Evolutionary conservation across 2,113 vertebrate genomes (phyloP).

Genomic region (Hassar affinis): DNA sequence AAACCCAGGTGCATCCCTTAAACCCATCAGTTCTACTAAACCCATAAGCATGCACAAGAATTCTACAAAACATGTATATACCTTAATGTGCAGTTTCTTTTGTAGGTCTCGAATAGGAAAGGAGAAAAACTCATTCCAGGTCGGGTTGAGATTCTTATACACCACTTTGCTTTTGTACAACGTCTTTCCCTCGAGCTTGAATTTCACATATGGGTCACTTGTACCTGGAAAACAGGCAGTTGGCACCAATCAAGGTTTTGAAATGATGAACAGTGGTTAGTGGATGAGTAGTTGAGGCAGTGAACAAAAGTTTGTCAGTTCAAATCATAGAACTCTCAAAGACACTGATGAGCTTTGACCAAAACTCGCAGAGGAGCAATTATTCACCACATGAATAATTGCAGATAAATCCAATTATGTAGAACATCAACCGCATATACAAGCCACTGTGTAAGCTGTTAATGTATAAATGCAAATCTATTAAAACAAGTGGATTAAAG

Average conservation of each 20-base stretch:
- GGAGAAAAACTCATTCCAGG: constrained; percentile 91
- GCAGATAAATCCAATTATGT: neutral
- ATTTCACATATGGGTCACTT: constrained; percentile 96
- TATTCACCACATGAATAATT: neutral
- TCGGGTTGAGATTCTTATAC: constrained; percentile 91
- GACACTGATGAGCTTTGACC: neutral
- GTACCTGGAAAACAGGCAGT: constrained; percentile 78
- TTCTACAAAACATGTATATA: constrained; percentile 49
- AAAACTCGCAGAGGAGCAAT: neutral
- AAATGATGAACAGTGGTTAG: neutral
- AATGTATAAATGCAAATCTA: neutral
- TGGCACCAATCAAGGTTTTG: neutral
- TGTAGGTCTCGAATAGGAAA: constrained; percentile 84
- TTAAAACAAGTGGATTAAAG: neutral
- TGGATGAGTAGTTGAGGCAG: neutral
- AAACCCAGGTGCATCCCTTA: no score
- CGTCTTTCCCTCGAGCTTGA: constrained; percentile 93
- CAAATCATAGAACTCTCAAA: neutral
- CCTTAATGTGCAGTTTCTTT: constrained; percentile 88
- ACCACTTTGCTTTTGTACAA: constrained; percentile 95
- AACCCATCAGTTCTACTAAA: neutral
- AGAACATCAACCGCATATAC: neutral
- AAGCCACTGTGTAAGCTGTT: neutral
- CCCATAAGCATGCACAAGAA: neutral
- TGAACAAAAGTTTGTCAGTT: neutral